phyloP scores from a whole-genome alignment of 2,113 vertebrate genomes.

The Hippocampus zosterae region DNA sequence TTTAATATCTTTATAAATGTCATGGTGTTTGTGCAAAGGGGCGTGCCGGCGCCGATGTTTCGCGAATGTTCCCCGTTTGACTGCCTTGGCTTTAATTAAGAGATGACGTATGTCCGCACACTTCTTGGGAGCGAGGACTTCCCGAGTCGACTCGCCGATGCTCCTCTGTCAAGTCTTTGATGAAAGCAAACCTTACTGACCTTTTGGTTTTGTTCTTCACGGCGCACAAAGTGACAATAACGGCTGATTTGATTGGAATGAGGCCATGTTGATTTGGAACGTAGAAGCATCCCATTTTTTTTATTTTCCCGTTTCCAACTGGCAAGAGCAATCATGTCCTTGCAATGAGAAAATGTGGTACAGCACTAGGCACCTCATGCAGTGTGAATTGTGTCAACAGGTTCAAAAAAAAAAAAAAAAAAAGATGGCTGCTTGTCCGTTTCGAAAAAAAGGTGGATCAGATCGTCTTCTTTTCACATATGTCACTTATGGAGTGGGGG shows the following conservation, averaged over 20 bases:
- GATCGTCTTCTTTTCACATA: not conserved
- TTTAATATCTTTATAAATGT: slow-evolving; percentile 68
- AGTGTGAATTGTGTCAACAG: not conserved
- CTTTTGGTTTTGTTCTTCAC: not conserved
- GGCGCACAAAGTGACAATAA: not conserved
- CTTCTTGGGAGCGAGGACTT: slow-evolving; percentile 72
- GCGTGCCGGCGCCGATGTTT: slow-evolving; percentile 57
- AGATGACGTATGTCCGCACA: slow-evolving; percentile 91
- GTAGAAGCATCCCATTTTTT: not conserved
- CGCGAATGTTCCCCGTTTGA: slow-evolving; percentile 68
- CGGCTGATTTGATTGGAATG: not conserved
- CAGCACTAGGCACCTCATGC: not conserved
- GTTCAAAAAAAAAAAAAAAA: not conserved
- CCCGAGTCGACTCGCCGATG: slow-evolving; percentile 55
- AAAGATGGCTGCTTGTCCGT: not conserved
- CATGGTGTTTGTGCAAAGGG: slow-evolving; percentile 3
- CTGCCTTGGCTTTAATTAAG: slow-evolving; percentile 85
- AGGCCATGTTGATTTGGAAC: not conserved
- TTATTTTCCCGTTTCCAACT: not conserved
- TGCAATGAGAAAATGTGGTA: not conserved
- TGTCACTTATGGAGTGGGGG: slow-evolving; percentile 4
- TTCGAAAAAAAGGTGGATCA: not conserved
- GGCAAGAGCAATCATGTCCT: not conserved
- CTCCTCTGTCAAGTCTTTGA: slow-evolving; percentile 46
- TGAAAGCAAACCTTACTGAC: not conserved